Evolutionary conservation across 2,888 invertebrate species (phyloP), one percentile per base, ranked within the genome.

Genomic region (Synanthedon myopaeformis): DNA sequence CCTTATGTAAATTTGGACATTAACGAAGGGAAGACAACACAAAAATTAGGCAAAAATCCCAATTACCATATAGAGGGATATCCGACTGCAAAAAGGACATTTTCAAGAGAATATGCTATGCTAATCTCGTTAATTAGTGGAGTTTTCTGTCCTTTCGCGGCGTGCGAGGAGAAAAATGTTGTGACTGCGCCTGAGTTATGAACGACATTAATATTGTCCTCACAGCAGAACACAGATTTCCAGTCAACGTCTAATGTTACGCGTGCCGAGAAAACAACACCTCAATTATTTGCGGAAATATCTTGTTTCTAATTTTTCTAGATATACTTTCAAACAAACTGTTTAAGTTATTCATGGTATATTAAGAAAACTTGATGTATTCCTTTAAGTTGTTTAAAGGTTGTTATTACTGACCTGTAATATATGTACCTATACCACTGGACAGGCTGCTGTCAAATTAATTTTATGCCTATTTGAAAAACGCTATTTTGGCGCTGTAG

Each of bases 71-170:
- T 56, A 58, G 52, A 56, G 57, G 55, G 57, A 41, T 48, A 45
- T 48, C 49, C 13, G 28, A 23, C 52, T 56, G 53, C 51, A 49
- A 72, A 76, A 77, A 76, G 72, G 67, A 63, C 68, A 62, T 62
- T 72, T 75, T 65, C 68, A 71, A 70, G 73, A 66, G 70, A 79
- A 81, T 83, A 86, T 85, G 83, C 80, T 83, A 86, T 85, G 83
- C 80, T 85, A 84, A 86, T 86, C 75, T 70, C 72, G 79, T 86
- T 86, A 86, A 86, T 86, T 86, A 86, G 81, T 69, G 73, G 73
- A 73, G 76, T 72, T 77, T 68, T 74, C 72, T 74, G 74, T 76
- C 76, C 79, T 77, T 74, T 74, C 74, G 71, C 61, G 60, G 66
- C 68, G 70, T 75, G 10, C 35, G 35, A 65, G 57, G 76, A 75